Percentiles rank a stretch among this genome's conserved stretches.
These are phyloP conservation scores for Stenichneumon culpator DNA, from an alignment of 2,888 invertebrate genomes.

Conservation along the genomic window DNA sequence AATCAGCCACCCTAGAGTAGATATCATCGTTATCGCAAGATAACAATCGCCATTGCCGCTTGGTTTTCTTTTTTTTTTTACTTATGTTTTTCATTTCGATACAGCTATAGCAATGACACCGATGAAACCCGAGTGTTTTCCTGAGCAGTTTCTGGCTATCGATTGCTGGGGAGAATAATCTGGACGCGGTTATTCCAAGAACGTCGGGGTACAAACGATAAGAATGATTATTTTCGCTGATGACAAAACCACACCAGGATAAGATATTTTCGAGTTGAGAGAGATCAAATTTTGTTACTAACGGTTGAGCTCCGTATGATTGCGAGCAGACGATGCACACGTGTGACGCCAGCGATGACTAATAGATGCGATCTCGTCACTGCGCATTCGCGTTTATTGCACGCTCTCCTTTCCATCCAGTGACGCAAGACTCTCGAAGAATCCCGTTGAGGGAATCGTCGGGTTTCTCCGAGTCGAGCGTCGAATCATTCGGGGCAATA, in stretches of 20 bases:
- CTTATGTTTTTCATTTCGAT: neutral
- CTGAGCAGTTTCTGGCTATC: neutral
- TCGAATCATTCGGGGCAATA: neutral
- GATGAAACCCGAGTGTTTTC: neutral
- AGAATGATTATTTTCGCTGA: neutral
- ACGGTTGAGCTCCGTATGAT: neutral
- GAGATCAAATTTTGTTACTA: neutral
- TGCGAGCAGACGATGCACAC: constrained; percentile 26
- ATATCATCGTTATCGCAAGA: constrained; percentile 1
- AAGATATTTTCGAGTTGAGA: neutral
- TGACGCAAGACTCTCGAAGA: constrained; percentile 6
- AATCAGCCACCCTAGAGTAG: neutral
- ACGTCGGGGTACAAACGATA: neutral
- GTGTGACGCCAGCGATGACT: constrained; percentile 44
- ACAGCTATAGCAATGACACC: neutral
- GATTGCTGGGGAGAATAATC: neutral
- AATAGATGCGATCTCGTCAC: constrained; percentile 28
- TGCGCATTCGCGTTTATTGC: constrained; percentile 5
- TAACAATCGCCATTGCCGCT: constrained; percentile 9
- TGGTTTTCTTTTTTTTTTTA: neutral
- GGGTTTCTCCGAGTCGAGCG: neutral
- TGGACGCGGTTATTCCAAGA: neutral
- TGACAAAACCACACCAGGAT: neutral
- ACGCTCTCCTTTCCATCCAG: neutral
- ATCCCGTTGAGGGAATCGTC: neutral